These are phyloP conservation scores for Megalops atlanticus DNA, from an alignment of 2,113 vertebrate species.

Conservation along the genomic window DNA sequence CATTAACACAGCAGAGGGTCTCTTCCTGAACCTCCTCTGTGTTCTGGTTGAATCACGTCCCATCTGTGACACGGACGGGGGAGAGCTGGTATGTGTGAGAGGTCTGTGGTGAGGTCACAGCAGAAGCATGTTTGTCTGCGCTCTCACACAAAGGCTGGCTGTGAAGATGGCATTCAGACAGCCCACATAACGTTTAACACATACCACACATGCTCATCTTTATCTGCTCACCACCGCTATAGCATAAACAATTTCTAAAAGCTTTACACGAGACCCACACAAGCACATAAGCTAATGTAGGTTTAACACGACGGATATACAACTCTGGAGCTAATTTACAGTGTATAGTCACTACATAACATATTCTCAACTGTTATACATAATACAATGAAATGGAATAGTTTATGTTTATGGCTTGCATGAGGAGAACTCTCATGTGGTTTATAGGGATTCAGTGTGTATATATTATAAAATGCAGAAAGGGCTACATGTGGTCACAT, in stretches of 20 bases:
- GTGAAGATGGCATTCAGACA: neutral
- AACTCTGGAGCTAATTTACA: neutral
- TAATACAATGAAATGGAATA: too few species aligned
- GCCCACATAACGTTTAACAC: neutral
- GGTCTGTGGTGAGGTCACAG: neutral
- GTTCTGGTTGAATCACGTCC: conserved; percentile 27
- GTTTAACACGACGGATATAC: too few species aligned
- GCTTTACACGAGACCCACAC: too few species aligned
- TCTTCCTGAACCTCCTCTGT: neutral
- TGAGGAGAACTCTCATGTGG: too few species aligned
- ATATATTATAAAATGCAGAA: too few species aligned
- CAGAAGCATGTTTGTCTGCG: neutral
- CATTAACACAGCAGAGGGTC: too few species aligned
- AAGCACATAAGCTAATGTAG: too few species aligned
- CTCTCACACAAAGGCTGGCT: neutral
- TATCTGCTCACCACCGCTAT: neutral
- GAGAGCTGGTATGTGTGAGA: neutral
- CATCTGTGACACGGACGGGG: conserved; percentile 11
- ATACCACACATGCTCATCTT: neutral
- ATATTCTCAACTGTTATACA: too few species aligned
- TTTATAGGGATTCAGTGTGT: too few species aligned
- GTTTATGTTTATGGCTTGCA: too few species aligned
- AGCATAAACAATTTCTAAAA: neutral
- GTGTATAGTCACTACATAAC: too few species aligned
- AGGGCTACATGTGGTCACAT: too few species aligned